Percentiles rank a stretch among this genome's conserved stretches.
phyloP scores from a whole-genome alignment of 2,797 vertebrate genomes.

The Rhynchotus rufescens region DNA sequence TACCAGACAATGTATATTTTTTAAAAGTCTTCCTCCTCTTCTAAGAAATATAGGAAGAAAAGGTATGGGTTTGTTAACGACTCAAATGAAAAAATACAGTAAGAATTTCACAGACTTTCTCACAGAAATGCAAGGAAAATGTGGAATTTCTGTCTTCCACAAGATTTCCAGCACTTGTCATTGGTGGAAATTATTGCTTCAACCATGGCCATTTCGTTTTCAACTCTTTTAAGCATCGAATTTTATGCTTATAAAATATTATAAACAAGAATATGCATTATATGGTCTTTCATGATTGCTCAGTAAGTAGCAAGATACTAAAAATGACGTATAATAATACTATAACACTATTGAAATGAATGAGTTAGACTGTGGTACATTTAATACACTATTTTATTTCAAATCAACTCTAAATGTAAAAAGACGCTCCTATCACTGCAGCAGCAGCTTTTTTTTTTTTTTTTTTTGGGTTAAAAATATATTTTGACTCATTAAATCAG shows the following conservation, averaged over 20 bases:
- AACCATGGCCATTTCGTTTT: background rate
- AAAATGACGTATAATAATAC: constrained; percentile 6
- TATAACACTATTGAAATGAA: background rate
- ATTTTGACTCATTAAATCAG: background rate
- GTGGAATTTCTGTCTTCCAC: background rate
- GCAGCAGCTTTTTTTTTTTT: background rate
- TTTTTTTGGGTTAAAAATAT: background rate
- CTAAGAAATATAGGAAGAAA: background rate
- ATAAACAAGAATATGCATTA: background rate
- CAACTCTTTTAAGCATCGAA: background rate
- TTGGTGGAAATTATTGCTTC: background rate
- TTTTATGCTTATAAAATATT: background rate
- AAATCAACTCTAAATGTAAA: background rate
- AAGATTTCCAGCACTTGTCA: background rate
- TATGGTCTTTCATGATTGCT: background rate
- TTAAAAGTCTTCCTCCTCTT: background rate
- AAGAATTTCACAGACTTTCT: background rate
- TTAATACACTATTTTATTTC: background rate
- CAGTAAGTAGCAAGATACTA: background rate
- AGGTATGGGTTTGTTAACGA: background rate
- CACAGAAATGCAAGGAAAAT: background rate
- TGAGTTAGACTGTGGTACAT: background rate
- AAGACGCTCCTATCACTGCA: background rate
- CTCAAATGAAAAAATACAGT: background rate
- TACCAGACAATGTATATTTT: background rate